Evolutionary conservation across 2,113 vertebrate genomes (phyloP).

Genomic region (Crotalus tigris): DNA sequence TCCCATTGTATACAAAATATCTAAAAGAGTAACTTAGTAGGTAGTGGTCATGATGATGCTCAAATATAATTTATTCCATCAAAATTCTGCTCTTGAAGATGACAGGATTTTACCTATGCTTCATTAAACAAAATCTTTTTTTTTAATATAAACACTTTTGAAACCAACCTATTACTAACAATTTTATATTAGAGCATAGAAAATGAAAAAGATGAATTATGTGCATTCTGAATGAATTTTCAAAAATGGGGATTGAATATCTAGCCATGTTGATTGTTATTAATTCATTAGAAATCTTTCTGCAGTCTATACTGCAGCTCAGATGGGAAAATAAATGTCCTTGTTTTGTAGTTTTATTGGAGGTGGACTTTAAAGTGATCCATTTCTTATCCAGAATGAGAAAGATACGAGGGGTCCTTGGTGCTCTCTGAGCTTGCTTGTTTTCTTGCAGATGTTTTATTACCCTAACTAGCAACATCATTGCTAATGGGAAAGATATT

Average conservation of each 20-base stretch:
- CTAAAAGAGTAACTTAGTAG: not conserved
- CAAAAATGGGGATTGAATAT: no score
- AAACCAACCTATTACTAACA: not conserved
- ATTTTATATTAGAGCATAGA: not conserved
- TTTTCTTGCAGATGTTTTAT: no score
- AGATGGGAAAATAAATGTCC: not conserved
- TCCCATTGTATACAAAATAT: not conserved
- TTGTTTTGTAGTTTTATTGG: not conserved
- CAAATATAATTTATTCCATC: not conserved
- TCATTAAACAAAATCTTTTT: conserved; percentile 14
- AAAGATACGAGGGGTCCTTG: not conserved
- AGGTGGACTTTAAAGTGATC: not conserved
- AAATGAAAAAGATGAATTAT: conserved; percentile 2
- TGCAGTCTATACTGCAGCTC: not conserved
- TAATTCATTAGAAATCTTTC: not conserved
- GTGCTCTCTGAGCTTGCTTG: no score
- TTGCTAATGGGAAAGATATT: not conserved
- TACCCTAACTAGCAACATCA: no score
- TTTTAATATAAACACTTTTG: not conserved
- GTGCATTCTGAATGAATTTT: conserved; percentile 1
- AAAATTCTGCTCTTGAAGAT: not conserved
- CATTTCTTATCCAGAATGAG: not conserved
- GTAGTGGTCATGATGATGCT: not conserved
- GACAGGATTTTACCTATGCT: not conserved
- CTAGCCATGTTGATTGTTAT: no score